phyloP scores from a whole-genome alignment of 2,113 vertebrate species.

The Morone saxatilis region DNA sequence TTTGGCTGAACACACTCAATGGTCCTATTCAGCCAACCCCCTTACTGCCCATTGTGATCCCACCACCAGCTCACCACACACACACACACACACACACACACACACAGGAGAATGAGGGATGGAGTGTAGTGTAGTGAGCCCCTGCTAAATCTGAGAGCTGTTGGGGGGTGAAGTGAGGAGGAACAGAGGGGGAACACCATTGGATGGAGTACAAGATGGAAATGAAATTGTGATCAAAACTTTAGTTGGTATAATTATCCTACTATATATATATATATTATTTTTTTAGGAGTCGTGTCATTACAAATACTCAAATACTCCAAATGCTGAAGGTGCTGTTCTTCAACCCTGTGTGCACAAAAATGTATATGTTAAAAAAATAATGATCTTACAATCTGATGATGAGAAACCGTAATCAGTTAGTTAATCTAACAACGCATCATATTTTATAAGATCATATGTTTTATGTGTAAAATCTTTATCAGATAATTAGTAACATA shows the following conservation, averaged over 20 bases:
- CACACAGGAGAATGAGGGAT: conserved; percentile 50
- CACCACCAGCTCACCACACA: conserved; percentile 58
- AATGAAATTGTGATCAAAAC: neutral
- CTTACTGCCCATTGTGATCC: conserved; percentile 82
- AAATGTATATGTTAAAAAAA: neutral
- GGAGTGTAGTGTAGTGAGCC: neutral
- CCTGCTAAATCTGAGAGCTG: conserved; percentile 51
- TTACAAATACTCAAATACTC: neutral
- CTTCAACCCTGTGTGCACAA: neutral
- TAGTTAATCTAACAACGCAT: neutral
- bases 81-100: conserved; percentile 45
- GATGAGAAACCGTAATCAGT: too few relatives aligned
- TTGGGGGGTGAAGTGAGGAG: conserved; percentile 18
- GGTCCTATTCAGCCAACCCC: conserved; percentile 82
- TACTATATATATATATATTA: neutral
- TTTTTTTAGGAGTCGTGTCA: neutral
- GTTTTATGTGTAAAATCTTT: neutral
- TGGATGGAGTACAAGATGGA: neutral
- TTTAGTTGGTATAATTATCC: neutral
- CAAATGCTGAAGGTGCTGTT: neutral
- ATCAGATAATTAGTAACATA: too few relatives aligned
- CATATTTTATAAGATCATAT: neutral
- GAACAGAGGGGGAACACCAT: conserved; percentile 17
- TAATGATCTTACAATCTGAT: too few relatives aligned
- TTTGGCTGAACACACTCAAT: conserved; percentile 87